phyloP scores from a whole-genome alignment of 2,888 invertebrate species.

The Andrena bucephala region DNA sequence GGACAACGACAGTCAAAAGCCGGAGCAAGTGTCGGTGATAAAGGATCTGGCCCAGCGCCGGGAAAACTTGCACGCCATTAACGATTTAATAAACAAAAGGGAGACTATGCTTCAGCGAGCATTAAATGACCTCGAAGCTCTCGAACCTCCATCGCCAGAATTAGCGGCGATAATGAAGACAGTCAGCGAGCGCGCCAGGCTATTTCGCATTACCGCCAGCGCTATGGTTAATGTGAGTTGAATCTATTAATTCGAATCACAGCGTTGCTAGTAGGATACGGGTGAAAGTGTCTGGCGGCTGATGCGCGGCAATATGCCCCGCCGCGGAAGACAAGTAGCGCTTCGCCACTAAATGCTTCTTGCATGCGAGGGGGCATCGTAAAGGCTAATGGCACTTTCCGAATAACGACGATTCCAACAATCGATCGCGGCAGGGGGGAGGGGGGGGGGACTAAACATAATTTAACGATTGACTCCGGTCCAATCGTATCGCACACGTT shows the following conservation, averaged over 20 bases:
- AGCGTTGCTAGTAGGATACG: slow-evolving; percentile 23
- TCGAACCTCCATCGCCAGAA: slow-evolving; percentile 86
- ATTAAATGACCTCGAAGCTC: slow-evolving; percentile 91
- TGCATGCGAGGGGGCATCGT: not conserved
- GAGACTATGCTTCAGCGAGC: slow-evolving; percentile 94
- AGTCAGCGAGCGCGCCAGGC: slow-evolving; percentile 96
- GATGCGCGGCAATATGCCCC: not conserved
- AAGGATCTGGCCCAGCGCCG: slow-evolving; percentile 92
- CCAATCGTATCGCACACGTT: not conserved
- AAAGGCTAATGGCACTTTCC: not conserved
- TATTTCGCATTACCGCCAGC: slow-evolving; percentile 98
- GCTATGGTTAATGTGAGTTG: slow-evolving; percentile 97
- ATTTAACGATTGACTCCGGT: not conserved
- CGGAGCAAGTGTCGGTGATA: slow-evolving; percentile 88
- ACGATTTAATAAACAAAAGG: slow-evolving; percentile 95
- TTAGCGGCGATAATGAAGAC: slow-evolving; percentile 93
- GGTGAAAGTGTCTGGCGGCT: slow-evolving; percentile 19
- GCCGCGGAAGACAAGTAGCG: not conserved
- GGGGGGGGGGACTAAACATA: no score
- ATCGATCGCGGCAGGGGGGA: slow-evolving; percentile 1
- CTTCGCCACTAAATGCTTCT: not conserved
- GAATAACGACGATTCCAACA: not conserved
- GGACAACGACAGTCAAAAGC: slow-evolving; percentile 83
- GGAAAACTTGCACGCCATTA: slow-evolving; percentile 96
- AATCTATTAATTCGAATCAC: slow-evolving; percentile 1